Evolutionary conservation across 1,140 invertebrate genomes (phyloP).

Genomic region (Cylas formicarius): DNA sequence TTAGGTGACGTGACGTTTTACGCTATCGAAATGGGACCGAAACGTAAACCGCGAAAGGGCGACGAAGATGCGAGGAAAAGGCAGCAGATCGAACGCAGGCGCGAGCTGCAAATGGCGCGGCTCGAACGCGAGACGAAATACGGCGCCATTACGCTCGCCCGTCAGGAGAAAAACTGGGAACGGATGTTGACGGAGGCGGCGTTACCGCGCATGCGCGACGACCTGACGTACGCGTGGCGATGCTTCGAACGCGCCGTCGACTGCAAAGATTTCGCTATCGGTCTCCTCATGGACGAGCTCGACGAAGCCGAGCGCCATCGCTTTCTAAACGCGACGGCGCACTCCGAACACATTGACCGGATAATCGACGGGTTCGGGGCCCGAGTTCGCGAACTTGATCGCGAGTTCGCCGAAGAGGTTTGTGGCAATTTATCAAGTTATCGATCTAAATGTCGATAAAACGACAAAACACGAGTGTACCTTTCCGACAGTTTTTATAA

Average conservation of each 20-base stretch:
- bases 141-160: slow-evolving; percentile 24
- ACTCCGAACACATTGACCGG: slow-evolving; percentile 33
- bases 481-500: too few species aligned
- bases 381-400: slow-evolving; percentile 24
- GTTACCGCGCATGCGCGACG: slow-evolving; percentile 28
- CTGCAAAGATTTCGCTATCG: slow-evolving; percentile 36
- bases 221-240: slow-evolving; percentile 34
- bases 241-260: slow-evolving; percentile 35
- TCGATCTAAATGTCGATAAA: background rate
- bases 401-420: slow-evolving; percentile 20
- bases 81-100: slow-evolving; percentile 20
- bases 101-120: slow-evolving; percentile 24
- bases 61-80: too few species aligned
- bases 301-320: slow-evolving; percentile 30
- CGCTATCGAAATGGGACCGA: too few species aligned
- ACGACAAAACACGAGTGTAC: too few species aligned
- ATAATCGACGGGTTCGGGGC: slow-evolving; percentile 28
- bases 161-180: slow-evolving; percentile 34
- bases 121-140: slow-evolving; percentile 30
- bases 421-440: background rate
- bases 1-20: too few species aligned
- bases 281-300: slow-evolving; percentile 35
- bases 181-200: slow-evolving; percentile 31
- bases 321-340: slow-evolving; percentile 24
- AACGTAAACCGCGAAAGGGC: too few species aligned